A percentile compares a stretch with the other conserved stretches of the same genome.
Conservation (phyloP, 2,113 vertebrate species). For the Opisthocomus hoazin region DNA sequence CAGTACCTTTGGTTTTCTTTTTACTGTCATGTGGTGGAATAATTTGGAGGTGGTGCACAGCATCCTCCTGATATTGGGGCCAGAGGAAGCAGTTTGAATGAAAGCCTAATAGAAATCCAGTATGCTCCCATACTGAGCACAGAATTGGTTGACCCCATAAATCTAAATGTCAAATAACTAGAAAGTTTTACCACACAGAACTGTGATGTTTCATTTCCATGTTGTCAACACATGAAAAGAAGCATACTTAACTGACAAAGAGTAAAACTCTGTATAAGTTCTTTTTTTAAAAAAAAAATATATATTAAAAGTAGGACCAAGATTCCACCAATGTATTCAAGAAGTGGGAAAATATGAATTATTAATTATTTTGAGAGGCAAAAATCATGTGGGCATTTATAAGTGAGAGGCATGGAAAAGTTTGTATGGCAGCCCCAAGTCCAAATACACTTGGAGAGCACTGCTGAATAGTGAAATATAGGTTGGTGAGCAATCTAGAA, state of each 20-base stretch:
- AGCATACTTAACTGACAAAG: not conserved
- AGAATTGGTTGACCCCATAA: not conserved
- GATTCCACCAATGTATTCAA: not conserved
- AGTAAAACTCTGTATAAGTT: not conserved
- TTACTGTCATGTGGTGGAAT: not conserved
- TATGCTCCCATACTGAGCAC: not conserved
- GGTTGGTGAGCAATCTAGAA: not conserved
- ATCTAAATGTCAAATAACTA: constrained; percentile 38
- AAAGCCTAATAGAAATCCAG: constrained; percentile 2
- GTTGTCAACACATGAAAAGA: not conserved
- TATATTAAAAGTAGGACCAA: not conserved
- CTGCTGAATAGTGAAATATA: not conserved
- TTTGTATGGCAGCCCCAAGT: not conserved
- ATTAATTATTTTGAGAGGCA: constrained; percentile 27
- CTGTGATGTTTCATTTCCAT: not conserved
- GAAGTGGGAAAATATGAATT: not conserved
- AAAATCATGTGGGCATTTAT: not conserved
- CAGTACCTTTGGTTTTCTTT: not conserved
- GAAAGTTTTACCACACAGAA: not conserved
- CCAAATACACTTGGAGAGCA: not conserved
- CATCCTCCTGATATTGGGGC: not conserved
- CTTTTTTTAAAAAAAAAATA: not conserved
- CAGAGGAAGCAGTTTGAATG: not conserved
- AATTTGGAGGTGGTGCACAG: not conserved
- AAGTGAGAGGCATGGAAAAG: not conserved